Base-by-base conservation (phyloP, 2,888 invertebrate species). In the Melitaea athalia region DNA sequence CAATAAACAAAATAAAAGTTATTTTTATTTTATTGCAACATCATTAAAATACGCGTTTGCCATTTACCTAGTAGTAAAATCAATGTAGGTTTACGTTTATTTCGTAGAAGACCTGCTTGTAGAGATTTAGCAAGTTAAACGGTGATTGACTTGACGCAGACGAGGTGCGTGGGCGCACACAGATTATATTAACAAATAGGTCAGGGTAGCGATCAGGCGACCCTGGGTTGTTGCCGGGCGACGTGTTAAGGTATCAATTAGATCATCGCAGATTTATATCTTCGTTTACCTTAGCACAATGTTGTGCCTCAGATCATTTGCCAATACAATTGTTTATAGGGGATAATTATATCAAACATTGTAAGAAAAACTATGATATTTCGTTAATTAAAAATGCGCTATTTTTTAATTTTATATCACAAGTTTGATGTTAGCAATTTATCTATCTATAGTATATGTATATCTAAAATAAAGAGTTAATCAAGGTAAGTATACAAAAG, bases 161-260 rank as follows among this genome's bases (percentile, higher is more conserved):
- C 77, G 76, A 67, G 76, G 70, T 84, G 87, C 86, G 90, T 88
- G 81, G 89, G 91, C 85, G 88, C 87, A 85, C 74, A 78, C 77
- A 78, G 84, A 85, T 86, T 88, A 87, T 85, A 68, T 80, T 85
- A 80, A 79, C 78, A 89, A 87, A 90, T 88, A 79, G 90, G 91
- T 89, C 91, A 90, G 83, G 90, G 91, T 71, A 66, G 59, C 77
- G 76, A 71, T 68, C 60, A 68, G 31, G n/a, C 63, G 72, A 74
- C 72, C 70, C 70, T 72, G 74, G 67, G 38, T 59, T 72, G 71
- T 69, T 71, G 68, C 69, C 70, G 69, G 68, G 70, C 72, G 24
- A 55, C n/a, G 49, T 57, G 15, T 63, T 60, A 60, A 60, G 14
- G 47, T 31, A 55, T 63, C 68, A 47, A 64, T 70, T 68, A 71